phyloP scores from a whole-genome alignment of 2,888 invertebrate species.

The Nasonovia ribisnigri region DNA sequence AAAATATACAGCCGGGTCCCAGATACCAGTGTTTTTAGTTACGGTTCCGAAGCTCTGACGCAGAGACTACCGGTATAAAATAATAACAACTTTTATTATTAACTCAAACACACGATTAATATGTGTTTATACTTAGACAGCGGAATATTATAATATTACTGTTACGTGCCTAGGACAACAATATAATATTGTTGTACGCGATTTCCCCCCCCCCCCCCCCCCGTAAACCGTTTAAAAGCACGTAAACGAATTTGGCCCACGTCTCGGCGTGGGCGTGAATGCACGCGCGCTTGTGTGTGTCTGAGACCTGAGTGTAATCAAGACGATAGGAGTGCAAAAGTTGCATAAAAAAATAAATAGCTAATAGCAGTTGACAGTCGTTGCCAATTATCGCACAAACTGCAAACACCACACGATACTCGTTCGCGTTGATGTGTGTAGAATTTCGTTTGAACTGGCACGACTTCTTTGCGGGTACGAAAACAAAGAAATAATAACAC shows the following conservation, averaged over 20 bases:
- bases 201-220: too few relatives aligned
- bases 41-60: background rate
- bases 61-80: background rate
- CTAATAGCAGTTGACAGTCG: background rate
- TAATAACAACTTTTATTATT: background rate
- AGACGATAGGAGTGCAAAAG: constrained; percentile 47
- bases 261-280: background rate
- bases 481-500: background rate
- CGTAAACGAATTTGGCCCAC: background rate
- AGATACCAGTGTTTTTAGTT: background rate
- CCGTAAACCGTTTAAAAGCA: background rate
- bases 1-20: background rate
- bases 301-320: constrained; percentile 35
- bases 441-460: background rate
- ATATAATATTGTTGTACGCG: background rate
- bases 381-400: constrained; percentile 1
- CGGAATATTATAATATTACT: background rate
- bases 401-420: background rate
- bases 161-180: background rate
- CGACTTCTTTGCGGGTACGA: background rate
- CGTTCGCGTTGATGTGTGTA: background rate
- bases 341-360: background rate
- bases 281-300: background rate
- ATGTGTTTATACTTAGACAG: background rate
- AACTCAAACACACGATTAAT: background rate